These are phyloP conservation scores for Phocoena phocoena DNA, from an alignment of 2,113 vertebrate species.

Conservation along the genomic window DNA sequence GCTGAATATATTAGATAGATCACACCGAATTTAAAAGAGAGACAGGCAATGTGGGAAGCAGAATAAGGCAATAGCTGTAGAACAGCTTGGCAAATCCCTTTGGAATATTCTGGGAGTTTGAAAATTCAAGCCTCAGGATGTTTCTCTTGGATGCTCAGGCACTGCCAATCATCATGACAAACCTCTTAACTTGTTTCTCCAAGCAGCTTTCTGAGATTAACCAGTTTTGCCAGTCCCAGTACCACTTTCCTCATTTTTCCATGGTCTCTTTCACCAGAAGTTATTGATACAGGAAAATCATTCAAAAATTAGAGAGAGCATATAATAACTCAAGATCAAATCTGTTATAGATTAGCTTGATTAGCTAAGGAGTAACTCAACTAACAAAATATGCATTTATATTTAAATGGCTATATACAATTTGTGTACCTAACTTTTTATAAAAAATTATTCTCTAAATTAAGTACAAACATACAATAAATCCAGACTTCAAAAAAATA, in stretches of 20 bases:
- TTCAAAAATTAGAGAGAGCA: not conserved
- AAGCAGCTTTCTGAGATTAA: not conserved
- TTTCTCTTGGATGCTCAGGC: not conserved
- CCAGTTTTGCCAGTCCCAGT: not conserved
- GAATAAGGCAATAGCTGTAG: not conserved
- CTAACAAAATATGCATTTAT: not conserved
- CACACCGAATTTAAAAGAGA: not conserved
- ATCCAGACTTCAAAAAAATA: not conserved
- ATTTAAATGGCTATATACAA: not conserved
- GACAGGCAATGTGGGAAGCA: not conserved
- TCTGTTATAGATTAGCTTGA: not conserved
- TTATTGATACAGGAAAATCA: not conserved
- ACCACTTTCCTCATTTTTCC: not conserved
- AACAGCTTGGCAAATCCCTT: not conserved
- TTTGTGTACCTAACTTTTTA: not conserved
- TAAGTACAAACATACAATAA: not conserved
- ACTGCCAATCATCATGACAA: not conserved
- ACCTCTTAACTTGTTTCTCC: not conserved
- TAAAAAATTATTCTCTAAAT: not conserved
- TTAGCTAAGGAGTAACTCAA: not conserved
- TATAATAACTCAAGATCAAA: constrained; percentile 1
- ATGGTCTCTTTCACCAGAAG: not conserved
- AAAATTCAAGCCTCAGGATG: constrained; percentile 17
- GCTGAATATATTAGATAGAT: not conserved
- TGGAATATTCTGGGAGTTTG: not conserved